These are phyloP conservation scores for Telmatochromis sp. DNA, from an alignment of 2,113 vertebrate species.

Conservation along the genomic window DNA sequence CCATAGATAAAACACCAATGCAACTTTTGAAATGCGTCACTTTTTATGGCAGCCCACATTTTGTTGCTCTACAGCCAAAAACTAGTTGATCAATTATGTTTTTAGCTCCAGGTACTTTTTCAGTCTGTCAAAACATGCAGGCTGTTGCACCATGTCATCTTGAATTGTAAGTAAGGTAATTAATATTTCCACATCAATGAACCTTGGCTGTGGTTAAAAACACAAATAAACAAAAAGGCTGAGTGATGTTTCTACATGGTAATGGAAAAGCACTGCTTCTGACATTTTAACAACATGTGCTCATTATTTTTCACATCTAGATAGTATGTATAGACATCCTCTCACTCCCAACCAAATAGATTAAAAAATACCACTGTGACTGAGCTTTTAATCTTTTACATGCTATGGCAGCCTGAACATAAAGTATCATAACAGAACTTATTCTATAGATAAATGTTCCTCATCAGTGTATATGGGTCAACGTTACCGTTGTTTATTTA, in stretches of 20 bases:
- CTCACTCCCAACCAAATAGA: neutral
- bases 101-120: neutral
- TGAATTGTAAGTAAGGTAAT: neutral
- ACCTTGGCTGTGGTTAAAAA: neutral
- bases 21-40: neutral
- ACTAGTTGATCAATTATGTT: rapidly evolving
- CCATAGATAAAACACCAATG: neutral
- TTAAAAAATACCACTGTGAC: neutral
- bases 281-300: neutral
- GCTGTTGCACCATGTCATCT: neutral
- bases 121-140: neutral
- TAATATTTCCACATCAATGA: neutral
- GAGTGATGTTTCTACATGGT: neutral
- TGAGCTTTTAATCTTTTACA: neutral
- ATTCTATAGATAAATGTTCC: neutral
- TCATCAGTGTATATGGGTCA: neutral
- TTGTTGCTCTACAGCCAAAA: neutral
- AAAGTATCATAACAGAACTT: neutral
- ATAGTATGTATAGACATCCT: neutral
- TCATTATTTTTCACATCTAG: neutral
- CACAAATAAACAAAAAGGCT: rapidly evolving
- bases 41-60: neutral
- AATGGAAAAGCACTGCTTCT: neutral
- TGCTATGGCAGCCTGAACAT: neutral
- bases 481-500: neutral